Evolutionary conservation across 2,888 invertebrate genomes (phyloP), one percentile per base, ranked within the genome.

Genomic region (Eilema griseolum): DNA sequence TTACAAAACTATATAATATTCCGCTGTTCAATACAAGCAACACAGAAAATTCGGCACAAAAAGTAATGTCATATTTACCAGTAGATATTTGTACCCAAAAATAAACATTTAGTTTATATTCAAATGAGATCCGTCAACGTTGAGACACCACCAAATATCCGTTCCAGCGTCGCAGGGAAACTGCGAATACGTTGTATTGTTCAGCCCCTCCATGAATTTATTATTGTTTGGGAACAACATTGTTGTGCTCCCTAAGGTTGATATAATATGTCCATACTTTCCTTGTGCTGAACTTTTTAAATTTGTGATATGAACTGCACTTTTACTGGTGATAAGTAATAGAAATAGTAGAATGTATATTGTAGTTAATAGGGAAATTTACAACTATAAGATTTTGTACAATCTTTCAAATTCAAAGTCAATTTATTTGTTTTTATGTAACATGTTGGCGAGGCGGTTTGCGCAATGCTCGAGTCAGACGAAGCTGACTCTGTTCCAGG

Each of bases 111-210:
- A 68, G 56, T 68, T 56, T 62, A 68, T 26, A 68, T 68, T 63
- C 68, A 63, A 57, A 57, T 63, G 68, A 24, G 68, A 26, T 68
- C 23, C n/a, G 41, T 68, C 20, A 62, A 4, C 62, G n/a, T 56
- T 31, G 61, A 61, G 61, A 63, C 37, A 68, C 56, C 62, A 68
- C 68, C 57, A 68, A 68, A 68, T 68, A 68, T 68, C 68, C 68
- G 68, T 62, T 57, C 12, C 37, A 33, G 26, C 57, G 57, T 68
- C 62, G 26, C 62, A n/a, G 24, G n/a, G 62, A 20, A n/a, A 56
- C 67, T 52, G 37, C 23, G 67, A 67, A 62, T 56, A 26, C 37
- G 31, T 8, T 62, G 56, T 61, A 52, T 62, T 57, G 66, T 57
- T 52, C n/a, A 33, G 24, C 12, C 33, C 20, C 64, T 14, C 20